Evolutionary conservation across 2,888 invertebrate species (phyloP).

Genomic region (Matsumyia berberina): DNA sequence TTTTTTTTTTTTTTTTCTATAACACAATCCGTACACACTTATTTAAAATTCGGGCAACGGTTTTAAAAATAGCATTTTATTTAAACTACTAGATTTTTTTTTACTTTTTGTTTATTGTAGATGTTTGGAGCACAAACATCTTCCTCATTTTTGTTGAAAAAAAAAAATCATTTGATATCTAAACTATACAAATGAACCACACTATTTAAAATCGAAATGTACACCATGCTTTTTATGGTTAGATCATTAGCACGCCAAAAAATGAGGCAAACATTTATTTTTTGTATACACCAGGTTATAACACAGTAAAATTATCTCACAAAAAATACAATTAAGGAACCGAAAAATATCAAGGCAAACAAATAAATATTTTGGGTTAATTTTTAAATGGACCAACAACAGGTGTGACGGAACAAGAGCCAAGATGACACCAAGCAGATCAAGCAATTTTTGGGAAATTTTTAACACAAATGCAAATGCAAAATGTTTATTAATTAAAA

Average conservation of each 20-base stretch:
- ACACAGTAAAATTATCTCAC: constrained; percentile 37
- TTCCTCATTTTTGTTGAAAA: not conserved
- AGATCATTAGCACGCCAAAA: constrained; percentile 46
- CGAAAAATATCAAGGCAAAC: constrained; percentile 42
- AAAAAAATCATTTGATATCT: constrained; percentile 66
- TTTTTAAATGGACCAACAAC: constrained; percentile 49
- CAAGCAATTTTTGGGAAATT: not conserved
- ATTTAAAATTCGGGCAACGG: constrained; percentile 14
- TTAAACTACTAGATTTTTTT: constrained; percentile 10
- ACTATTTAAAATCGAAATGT: constrained; percentile 54
- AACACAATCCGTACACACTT: constrained; percentile 28
- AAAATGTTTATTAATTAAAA: constrained; percentile 8
- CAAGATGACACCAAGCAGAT: constrained; percentile 4
- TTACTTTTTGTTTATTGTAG: constrained; percentile 35
- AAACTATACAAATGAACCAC: constrained; percentile 35
- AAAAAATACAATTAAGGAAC: constrained; percentile 39
- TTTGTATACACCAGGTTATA: constrained; percentile 27
- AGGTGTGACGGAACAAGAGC: constrained; percentile 35
- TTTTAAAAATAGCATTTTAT: constrained; percentile 55
- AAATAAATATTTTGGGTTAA: constrained; percentile 17
- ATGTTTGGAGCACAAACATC: constrained; percentile 23
- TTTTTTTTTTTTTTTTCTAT: constrained; percentile 12
- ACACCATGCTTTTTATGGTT: constrained; percentile 71
- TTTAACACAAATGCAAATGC: constrained; percentile 29
- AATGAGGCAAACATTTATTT: not conserved